A percentile compares a stretch with the other conserved stretches of the same genome.
These are phyloP conservation scores for Epistrophella euchroma DNA, from an alignment of 2,888 invertebrate genomes.

Conservation along the genomic window DNA sequence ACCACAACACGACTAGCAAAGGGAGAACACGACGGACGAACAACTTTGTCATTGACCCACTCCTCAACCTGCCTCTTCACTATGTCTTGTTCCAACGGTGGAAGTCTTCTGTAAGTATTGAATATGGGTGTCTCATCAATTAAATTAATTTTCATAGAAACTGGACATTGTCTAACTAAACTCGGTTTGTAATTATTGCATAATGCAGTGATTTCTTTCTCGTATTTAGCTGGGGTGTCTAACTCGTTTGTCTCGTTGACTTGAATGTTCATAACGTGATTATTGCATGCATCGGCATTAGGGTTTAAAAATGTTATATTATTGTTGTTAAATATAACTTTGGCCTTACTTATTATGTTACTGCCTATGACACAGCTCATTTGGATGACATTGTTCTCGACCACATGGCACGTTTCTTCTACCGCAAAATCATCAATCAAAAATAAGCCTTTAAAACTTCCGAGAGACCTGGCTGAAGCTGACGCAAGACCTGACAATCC, in stretches of 20 bases:
- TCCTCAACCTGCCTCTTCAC: conserved; percentile 53
- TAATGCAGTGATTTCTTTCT: conserved; percentile 78
- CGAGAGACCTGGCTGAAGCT: conserved; percentile 14
- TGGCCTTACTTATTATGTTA: conserved; percentile 8
- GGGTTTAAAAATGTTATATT: conserved; percentile 12
- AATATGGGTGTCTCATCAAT: conserved; percentile 46
- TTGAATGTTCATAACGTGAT: conserved; percentile 7
- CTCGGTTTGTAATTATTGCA: conserved; percentile 70
- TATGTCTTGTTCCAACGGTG: conserved; percentile 53
- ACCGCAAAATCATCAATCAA: neutral
- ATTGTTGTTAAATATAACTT: conserved; percentile 15
- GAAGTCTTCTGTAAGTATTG: conserved; percentile 47
- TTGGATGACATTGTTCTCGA: neutral
- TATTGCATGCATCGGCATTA: neutral
- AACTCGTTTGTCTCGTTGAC: neutral
- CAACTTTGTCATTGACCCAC: conserved; percentile 68
- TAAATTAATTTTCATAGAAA: conserved; percentile 65
- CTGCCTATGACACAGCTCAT: conserved; percentile 7
- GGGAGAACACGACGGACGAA: conserved; percentile 78
- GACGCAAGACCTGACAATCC: neutral
- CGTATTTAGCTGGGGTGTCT: neutral
- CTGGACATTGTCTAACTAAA: conserved; percentile 15
- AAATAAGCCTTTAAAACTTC: conserved; percentile 3
- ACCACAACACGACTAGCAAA: conserved; percentile 77
- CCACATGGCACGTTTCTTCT: conserved; percentile 7